Conservation (phyloP, 2,113 vertebrate species). For the Mastomys coucha region DNA sequence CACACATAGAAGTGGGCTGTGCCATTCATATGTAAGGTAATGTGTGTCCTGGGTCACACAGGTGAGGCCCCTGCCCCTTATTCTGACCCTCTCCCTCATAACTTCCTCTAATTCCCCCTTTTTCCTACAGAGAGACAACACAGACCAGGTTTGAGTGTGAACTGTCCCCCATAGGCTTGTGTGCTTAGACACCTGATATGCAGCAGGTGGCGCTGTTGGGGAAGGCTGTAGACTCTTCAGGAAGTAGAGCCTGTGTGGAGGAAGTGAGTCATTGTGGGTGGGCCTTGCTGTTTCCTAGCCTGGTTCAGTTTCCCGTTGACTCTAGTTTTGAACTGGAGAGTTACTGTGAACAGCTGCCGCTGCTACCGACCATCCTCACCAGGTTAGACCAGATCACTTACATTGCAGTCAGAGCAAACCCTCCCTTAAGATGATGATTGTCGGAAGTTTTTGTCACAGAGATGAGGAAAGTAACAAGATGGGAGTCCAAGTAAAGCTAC, state of each 20-base stretch:
- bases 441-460: not conserved
- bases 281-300: not conserved
- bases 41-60: not conserved
- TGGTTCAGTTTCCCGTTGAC: not conserved
- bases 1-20: not conserved
- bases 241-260: not conserved
- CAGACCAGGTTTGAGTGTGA: not conserved
- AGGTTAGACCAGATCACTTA: not conserved
- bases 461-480: not conserved
- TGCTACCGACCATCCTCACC: not conserved
- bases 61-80: accelerated
- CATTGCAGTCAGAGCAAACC: not conserved
- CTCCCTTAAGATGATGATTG: not conserved
- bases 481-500: not conserved
- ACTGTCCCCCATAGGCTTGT: not conserved
- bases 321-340: not conserved
- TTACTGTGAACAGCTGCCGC: not conserved
- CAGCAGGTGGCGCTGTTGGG: not conserved
- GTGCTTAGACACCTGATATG: not conserved
- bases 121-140: not conserved
- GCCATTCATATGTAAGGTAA: not conserved
- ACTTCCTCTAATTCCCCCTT: not conserved
- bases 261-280: not conserved
- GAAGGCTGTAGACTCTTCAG: not conserved
- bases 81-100: not conserved